Evolutionary conservation across 2,888 invertebrate species (phyloP), one percentile per base, ranked within the genome.

Genomic region (Biston stratarius): DNA sequence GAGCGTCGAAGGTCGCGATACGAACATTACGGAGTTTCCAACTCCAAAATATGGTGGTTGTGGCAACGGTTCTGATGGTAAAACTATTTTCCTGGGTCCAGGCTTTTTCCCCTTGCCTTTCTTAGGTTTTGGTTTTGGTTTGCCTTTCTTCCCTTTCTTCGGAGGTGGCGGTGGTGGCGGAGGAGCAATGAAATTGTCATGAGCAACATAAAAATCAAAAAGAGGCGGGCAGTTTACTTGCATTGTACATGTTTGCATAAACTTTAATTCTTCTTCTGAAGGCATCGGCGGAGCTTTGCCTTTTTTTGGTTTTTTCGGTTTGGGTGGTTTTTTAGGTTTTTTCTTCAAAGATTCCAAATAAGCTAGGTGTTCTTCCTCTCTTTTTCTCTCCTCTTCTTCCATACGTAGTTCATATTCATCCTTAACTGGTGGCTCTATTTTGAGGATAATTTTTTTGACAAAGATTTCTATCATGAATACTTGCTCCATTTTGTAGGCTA

Each of bases 401-500:
- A 86, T 67, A 71, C 72, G 78, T 12, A 94, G 79, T 80, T 94
- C 94, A 52, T 88, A 92, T 72, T 86, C 93, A 86, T 93, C 93
- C 84, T 93, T 94, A 59, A 79, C 83, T 0, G 87, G 87, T 65
- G 93, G 93, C 66, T 91, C 92, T 64, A 93, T 76, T 81, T 94
- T 93, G 0, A 94, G 77, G 48, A 92, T 68, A 9, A 93, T 92
- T 71, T 84, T 91, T 75, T 92, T 92, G 6, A 94, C 92, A 64
- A 88, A 92, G 1, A 91, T 86, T 78, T 94, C 94, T 36, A 94
- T 88, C 92, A 94, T 92, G 63, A 93, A 94, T 63, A 94, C 92
- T 83, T 94, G 94, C 65, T 94, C 94, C 93, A 93, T 93, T 67
- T 65, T 69, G 49, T 53, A 34, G 24, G 5, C 70, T 71, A 47